Base-by-base conservation (phyloP, 2,888 invertebrate species). In the Liopterus haemorrhoidalis region DNA sequence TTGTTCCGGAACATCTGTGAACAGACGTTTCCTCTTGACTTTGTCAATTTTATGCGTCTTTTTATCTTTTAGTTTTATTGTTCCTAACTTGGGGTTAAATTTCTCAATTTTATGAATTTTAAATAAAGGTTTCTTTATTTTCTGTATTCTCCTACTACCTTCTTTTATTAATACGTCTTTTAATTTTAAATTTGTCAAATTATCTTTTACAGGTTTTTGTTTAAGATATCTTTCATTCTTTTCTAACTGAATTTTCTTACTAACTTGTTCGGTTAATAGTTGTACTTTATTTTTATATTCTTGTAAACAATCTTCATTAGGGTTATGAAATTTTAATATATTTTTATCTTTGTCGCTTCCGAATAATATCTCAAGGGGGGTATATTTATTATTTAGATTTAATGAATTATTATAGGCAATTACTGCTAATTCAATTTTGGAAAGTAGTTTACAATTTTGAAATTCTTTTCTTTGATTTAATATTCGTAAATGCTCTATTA, bases 401-500 rank as follows among this genome's bases (percentile, higher is more conserved):
- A 22, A 5, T n/a, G 37, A 6, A 21, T 37, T 37, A 11, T 37
- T 37, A 18, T 37, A 37, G 9, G 37, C 37, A 6, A 37, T 37
- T 22, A 37, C 5, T 8, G 37, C 19, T 5, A 20, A 22, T 11
- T 37, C 11, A 11, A 37, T 21, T 21, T 37, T 37, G 6, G 4
- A n/a, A 12, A 12, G 4, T 8, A 37, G n/a, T 9, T 4, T 22
- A 5, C 4, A n/a, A 8, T 37, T 24, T 22, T 20, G 5, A 37
- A 37, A 37, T 5, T 37, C 11, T 6, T 22, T 20, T 21, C 37
- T 19, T 22, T 22, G 19, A 22, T 37, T 22, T 22, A 37, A 22
- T 8, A 37, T 4, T 20, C 21, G 4, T 6, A 37, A n/a, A 37
- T 37, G 37, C 11, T 37, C 37, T 8, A 37, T 37, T 5, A 37